Conservation (phyloP, 2,113 vertebrate genomes). For the Sakesphorus luctuosus region DNA sequence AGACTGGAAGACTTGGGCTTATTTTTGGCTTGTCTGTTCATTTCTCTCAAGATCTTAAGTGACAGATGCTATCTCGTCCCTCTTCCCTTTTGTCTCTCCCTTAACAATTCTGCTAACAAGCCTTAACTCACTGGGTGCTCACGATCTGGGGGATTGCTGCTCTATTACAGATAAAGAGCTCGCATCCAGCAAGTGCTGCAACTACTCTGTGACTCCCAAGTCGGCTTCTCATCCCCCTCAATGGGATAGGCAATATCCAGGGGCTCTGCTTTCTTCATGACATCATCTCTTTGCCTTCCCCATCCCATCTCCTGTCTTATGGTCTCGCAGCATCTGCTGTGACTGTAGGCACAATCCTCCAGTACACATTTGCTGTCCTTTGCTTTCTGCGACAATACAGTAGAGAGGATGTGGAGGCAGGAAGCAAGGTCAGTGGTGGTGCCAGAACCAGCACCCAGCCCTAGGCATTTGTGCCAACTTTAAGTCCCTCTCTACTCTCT, state of each 20-base stretch:
- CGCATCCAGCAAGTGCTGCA: not conserved
- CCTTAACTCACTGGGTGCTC: not conserved
- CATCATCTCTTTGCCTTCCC: not conserved
- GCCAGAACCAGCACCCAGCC: not conserved
- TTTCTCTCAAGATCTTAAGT: not conserved
- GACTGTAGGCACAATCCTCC: not conserved
- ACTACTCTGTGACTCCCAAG: not conserved
- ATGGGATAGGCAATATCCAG: not conserved
- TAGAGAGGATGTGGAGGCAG: accelerated
- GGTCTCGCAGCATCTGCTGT: not conserved
- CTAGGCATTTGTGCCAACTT: not conserved
- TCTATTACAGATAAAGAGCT: not conserved
- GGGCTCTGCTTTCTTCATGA: not conserved
- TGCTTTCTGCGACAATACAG: not conserved
- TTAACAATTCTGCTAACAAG: not conserved
- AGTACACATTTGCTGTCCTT: not conserved
- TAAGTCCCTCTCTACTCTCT: not conserved
- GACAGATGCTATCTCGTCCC: not conserved
- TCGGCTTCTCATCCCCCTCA: not conserved
- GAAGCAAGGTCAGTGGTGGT: not conserved
- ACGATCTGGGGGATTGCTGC: not conserved
- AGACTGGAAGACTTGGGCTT: not conserved
- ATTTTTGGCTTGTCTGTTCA: not conserved
- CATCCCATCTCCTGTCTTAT: accelerated
- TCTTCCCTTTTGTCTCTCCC: not conserved